Conservation (phyloP, 2,888 invertebrate genomes). For the Cephus pygmeus region DNA sequence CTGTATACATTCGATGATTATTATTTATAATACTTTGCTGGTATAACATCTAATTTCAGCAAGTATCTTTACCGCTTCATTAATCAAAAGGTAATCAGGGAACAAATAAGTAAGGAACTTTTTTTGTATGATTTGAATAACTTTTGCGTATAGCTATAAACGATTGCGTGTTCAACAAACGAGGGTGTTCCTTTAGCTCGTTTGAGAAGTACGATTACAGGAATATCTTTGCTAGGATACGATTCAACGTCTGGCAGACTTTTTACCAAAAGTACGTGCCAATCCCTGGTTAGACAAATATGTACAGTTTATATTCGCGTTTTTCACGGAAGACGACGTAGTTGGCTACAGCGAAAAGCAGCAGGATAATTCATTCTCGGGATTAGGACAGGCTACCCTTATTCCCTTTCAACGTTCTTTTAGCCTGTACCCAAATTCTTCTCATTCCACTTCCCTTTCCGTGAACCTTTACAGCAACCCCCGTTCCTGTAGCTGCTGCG, state of each 20-base stretch:
- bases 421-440: not conserved
- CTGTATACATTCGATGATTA: not conserved
- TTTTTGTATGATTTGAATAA: too few relatives aligned
- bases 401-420: not conserved
- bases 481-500: not conserved
- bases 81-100: not conserved
- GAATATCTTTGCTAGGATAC: not conserved
- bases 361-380: constrained; percentile 20
- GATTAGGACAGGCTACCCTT: constrained; percentile 12
- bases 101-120: not conserved
- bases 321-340: not conserved
- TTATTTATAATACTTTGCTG: not conserved
- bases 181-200: not conserved
- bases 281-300: not conserved
- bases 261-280: not conserved
- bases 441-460: not conserved
- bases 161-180: too few relatives aligned
- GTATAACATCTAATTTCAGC: not conserved
- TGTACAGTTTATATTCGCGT: not conserved
- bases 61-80: not conserved
- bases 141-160: too few relatives aligned
- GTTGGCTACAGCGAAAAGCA: not conserved
- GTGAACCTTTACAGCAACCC: not conserved
- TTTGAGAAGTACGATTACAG: not conserved
- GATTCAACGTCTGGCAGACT: not conserved